Conservation (phyloP, 2,888 invertebrate species). For the Cartodere bifasciata region DNA sequence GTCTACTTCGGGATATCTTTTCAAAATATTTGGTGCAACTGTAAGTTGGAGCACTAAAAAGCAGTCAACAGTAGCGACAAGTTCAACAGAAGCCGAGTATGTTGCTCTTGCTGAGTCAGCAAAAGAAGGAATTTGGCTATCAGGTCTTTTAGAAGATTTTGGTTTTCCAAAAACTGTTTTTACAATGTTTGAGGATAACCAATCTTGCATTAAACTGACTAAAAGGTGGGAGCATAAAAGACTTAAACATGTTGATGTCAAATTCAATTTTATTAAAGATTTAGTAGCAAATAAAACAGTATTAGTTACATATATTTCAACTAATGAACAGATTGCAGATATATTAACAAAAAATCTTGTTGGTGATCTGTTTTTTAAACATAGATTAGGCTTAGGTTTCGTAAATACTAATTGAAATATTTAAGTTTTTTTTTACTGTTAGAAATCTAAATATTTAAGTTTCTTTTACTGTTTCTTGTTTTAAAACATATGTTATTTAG, state of each 20-base stretch:
- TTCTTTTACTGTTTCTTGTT: too few species aligned
- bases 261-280: constrained; percentile 6
- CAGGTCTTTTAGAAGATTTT: constrained; percentile 16
- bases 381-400: too few species aligned
- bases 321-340: constrained; percentile 2
- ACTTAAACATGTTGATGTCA: constrained; percentile 5
- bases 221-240: constrained; percentile 6
- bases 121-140: constrained; percentile 18
- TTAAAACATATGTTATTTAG: too few species aligned
- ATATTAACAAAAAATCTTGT: too few species aligned
- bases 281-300: constrained; percentile 3
- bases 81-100: constrained; percentile 22
- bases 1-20: constrained; percentile 25
- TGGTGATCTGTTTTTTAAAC: too few species aligned
- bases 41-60: constrained; percentile 24
- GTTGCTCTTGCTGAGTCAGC: constrained; percentile 18
- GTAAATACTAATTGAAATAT: too few species aligned
- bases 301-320: constrained; percentile 2
- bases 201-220: constrained; percentile 4
- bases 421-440: too few species aligned
- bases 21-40: constrained; percentile 18
- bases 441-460: too few species aligned
- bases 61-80: constrained; percentile 21
- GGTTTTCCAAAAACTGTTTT: constrained; percentile 6
- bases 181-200: constrained; percentile 5